Percentiles rank a stretch among this genome's conserved stretches.
These are phyloP conservation scores for Ecliptopera silaceata DNA, from an alignment of 2,888 invertebrate species.

Conservation along the genomic window DNA sequence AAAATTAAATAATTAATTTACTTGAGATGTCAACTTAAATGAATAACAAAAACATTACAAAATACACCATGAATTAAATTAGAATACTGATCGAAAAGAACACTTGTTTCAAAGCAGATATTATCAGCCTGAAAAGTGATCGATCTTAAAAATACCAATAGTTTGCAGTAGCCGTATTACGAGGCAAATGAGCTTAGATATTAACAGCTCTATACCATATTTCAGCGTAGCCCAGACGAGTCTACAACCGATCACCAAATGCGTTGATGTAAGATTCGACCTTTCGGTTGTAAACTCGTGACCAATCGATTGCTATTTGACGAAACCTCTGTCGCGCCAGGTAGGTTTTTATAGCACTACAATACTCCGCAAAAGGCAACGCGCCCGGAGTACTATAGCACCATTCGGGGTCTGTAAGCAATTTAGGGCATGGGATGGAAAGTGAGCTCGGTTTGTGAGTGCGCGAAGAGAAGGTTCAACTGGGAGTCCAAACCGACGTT, in stretches of 20 bases:
- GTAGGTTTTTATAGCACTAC: conserved; percentile 63
- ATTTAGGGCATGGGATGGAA: conserved; percentile 83
- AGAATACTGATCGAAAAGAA: conserved; percentile 55
- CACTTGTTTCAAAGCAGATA: conserved; percentile 31
- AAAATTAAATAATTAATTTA: conserved; percentile 1
- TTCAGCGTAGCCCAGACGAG: conserved; percentile 42
- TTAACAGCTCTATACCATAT: conserved; percentile 35
- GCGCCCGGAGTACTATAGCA: conserved; percentile 53
- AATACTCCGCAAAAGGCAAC: conserved; percentile 44
- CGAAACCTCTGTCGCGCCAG: conserved; percentile 74
- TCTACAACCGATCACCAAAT: conserved; percentile 53
- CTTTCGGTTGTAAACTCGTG: conserved; percentile 66
- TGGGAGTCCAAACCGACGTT: conserved; percentile 88
- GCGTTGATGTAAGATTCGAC: conserved; percentile 30
- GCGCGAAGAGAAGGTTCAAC: conserved; percentile 85
- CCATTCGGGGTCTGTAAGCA: conserved; percentile 56
- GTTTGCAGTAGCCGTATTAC: conserved; percentile 28
- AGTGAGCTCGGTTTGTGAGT: conserved; percentile 85
- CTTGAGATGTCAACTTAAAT: conserved; percentile 14
- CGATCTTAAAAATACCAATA: conserved; percentile 23
- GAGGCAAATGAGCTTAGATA: conserved; percentile 37
- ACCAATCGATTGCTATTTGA: conserved; percentile 71
- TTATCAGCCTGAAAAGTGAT: conserved; percentile 26
- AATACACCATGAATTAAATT: conserved; percentile 38
- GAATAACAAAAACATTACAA: conserved; percentile 27